Conservation (phyloP, 2,113 vertebrate genomes). For the Xerus inauris region DNA sequence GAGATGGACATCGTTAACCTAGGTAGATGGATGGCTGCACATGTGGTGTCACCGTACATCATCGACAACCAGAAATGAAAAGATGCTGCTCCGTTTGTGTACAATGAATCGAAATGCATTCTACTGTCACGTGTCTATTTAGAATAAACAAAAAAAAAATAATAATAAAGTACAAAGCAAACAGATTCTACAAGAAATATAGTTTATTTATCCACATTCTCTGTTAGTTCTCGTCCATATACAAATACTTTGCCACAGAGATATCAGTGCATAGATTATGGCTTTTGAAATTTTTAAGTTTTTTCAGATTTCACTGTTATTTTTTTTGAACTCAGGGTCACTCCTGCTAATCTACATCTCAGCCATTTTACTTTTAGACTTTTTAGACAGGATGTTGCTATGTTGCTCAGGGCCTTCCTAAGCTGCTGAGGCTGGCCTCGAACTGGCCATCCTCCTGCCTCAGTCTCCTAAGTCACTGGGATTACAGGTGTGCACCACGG, state of each 20-base stretch:
- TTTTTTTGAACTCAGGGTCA: not conserved
- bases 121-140: too few relatives aligned
- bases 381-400: not conserved
- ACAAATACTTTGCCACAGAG: constrained; percentile 48
- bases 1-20: too few relatives aligned
- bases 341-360: not conserved
- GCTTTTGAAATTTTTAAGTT: not conserved
- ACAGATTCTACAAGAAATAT: constrained; percentile 40
- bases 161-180: not conserved
- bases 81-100: too few relatives aligned
- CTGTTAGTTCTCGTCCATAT: not conserved
- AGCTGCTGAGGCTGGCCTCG: not conserved
- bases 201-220: constrained; percentile 49
- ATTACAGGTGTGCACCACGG: not conserved
- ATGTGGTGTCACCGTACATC: too few relatives aligned
- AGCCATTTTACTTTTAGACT: not conserved
- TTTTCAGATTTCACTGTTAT: not conserved
- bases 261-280: constrained; percentile 40
- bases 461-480: not conserved
- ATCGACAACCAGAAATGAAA: too few relatives aligned
- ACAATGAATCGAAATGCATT: too few relatives aligned
- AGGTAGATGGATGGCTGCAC: too few relatives aligned
- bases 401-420: not conserved
- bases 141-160: not conserved
- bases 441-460: not conserved